Base-by-base conservation (phyloP, 1,140 invertebrate species). In the Drosophila sechellia region DNA sequence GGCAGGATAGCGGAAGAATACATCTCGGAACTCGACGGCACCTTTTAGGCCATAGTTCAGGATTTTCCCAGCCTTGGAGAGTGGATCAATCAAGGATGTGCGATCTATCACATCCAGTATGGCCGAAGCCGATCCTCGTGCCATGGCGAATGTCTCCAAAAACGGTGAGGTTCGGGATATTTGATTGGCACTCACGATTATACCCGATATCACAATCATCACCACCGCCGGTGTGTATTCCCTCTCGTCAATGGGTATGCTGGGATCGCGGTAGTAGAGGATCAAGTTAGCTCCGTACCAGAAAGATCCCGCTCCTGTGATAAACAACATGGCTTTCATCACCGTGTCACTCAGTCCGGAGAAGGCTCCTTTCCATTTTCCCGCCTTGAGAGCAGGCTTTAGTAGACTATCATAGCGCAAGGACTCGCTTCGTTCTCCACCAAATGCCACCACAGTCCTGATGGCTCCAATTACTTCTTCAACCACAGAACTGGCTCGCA, bases 231-330 rank as follows among this genome's bases (percentile, higher is more conserved):
- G 94, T 0, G 95, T 95, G 66, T 96, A 95, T 10, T 94, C 93
- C 12, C 94, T 94, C 12, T 84, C 76, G 0, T 94, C 61, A 3
- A 57, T 48, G 5, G 70, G 48, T 5, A 90, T 58, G n/a, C 70
- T 70, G 27, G 70, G 77, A 27, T 73, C 46, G 3, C 91, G 81
- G 63, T 92, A 86, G 20, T 94, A 93, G 54, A 96, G 81, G 42
- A 97, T 95, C 20, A 97, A 92, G 45, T 94, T 94, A 0, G 96
- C 95, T 0, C 96, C 97, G 91, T 97, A 97, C 96, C 96, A 98
- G 91, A 98, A 97, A 0, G 96, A 95, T 0, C 97, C 90, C 0
- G 96, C 95, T 80, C 97, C 97, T 10, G 95, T 95, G n/a, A 94
- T 92, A 79, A 97, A 98, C 49, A 97, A 95, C 59, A 97, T 95